A percentile compares a stretch with the other conserved stretches of the same genome.
phyloP scores from a whole-genome alignment of 2,888 invertebrate genomes.

The Troides helena region DNA sequence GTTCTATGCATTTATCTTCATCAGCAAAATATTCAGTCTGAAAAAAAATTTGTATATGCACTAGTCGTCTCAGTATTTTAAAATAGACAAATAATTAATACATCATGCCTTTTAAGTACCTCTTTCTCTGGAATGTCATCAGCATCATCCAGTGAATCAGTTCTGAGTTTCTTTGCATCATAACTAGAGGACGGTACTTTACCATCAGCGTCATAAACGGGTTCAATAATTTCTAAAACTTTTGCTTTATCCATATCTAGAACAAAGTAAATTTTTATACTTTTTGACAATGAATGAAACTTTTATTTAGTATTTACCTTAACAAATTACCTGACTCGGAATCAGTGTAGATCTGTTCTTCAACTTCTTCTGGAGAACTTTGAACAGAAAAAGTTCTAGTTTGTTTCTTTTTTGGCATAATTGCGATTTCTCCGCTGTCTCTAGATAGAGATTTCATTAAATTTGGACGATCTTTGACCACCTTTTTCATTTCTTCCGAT shows the following conservation, averaged over 20 bases:
- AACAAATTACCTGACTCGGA: conserved; percentile 69
- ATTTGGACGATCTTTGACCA: conserved; percentile 62
- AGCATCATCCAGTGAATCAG: conserved; percentile 76
- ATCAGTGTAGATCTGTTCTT: conserved; percentile 77
- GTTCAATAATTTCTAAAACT: conserved; percentile 77
- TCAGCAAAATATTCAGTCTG: conserved; percentile 67
- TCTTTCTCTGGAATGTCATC: conserved; percentile 78
- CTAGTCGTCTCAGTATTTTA: neutral
- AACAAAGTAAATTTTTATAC: conserved; percentile 35
- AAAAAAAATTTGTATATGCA: conserved; percentile 31
- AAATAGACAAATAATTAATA: neutral
- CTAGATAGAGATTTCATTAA: conserved; percentile 72
- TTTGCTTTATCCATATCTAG: conserved; percentile 78
- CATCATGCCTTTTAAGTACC: conserved; percentile 42
- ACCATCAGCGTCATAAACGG: conserved; percentile 65
- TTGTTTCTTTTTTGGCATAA: conserved; percentile 75
- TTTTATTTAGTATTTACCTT: neutral
- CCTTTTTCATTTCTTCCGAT: conserved; percentile 55
- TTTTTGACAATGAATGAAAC: neutral
- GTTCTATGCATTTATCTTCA: conserved; percentile 54
- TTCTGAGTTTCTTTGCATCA: conserved; percentile 70
- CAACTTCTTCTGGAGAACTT: conserved; percentile 77
- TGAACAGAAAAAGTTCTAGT: conserved; percentile 74
- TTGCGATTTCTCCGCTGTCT: conserved; percentile 72
- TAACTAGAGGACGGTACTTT: conserved; percentile 65